phyloP scores from a whole-genome alignment of 92 coral and sea anemone species.

The Porites divaricata region DNA sequence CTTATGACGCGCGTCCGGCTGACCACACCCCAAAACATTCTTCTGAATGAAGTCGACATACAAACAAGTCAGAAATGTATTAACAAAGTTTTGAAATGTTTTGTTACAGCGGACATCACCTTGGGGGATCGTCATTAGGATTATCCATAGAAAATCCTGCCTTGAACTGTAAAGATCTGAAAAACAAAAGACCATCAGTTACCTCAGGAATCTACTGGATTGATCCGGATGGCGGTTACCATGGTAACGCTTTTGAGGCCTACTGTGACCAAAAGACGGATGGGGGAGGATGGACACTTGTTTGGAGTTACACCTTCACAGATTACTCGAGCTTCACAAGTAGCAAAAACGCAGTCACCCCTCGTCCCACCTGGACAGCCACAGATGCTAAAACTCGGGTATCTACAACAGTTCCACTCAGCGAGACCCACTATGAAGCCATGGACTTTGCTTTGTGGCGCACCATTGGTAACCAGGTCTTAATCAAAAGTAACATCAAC shows the following conservation, averaged over 20 bases:
- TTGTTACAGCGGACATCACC: too few species aligned
- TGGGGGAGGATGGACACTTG: constrained; percentile 40
- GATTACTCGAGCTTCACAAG: not conserved
- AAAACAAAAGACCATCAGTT: not conserved
- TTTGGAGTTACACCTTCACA: constrained; percentile 41
- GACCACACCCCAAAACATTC: too few species aligned
- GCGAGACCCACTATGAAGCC: constrained; percentile 54
- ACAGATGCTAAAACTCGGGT: constrained; percentile 13
- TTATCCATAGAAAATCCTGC: not conserved
- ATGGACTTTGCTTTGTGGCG: constrained; percentile 40
- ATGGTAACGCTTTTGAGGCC: constrained; percentile 15
- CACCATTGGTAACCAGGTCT: constrained; percentile 29
- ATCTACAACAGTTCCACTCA: constrained; percentile 44
- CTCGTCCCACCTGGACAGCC: constrained; percentile 43
- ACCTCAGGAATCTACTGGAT: constrained; percentile 20
- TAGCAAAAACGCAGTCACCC: constrained; percentile 40
- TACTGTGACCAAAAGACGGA: constrained; percentile 19
- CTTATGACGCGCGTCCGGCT: too few species aligned
- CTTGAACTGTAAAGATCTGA: constrained; percentile 5
- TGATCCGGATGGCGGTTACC: constrained; percentile 20
- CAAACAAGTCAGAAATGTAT: too few species aligned
- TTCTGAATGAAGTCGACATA: too few species aligned
- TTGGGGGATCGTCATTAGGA: not conserved
- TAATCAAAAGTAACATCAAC: constrained; percentile 48
- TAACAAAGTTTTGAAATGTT: too few species aligned